These are phyloP conservation scores for Ochropacha duplaris DNA, from an alignment of 2,888 invertebrate genomes.

Conservation along the genomic window DNA sequence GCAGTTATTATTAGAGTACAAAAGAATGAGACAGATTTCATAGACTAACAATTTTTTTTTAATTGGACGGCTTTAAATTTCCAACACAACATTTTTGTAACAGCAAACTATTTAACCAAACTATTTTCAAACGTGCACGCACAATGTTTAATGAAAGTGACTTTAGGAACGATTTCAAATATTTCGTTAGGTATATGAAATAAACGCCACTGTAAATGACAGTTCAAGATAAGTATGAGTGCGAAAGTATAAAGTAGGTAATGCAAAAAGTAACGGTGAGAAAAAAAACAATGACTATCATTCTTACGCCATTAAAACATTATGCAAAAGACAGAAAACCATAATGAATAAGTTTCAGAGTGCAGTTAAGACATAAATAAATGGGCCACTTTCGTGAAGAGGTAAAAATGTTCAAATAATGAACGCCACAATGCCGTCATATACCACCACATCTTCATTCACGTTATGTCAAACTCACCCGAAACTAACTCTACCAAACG, in stretches of 20 bases:
- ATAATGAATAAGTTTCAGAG: constrained; percentile 76
- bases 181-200: constrained; percentile 16
- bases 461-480: constrained; percentile 86
- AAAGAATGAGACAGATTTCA: too few species aligned
- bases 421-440: constrained; percentile 80
- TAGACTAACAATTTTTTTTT: too few species aligned
- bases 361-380: constrained; percentile 76
- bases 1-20: background rate
- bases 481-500: constrained; percentile 87
- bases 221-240: constrained; percentile 6
- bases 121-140: constrained; percentile 27
- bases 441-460: constrained; percentile 79
- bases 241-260: constrained; percentile 6
- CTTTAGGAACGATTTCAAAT: constrained; percentile 12
- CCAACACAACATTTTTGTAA: background rate
- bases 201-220: background rate
- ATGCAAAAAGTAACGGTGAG: background rate
- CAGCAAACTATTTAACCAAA: constrained; percentile 5
- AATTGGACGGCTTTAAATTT: background rate
- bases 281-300: background rate
- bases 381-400: constrained; percentile 68
- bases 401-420: constrained; percentile 60
- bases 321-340: constrained; percentile 39
- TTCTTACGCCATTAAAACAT: constrained; percentile 9
- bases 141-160: constrained; percentile 24